Conservation (phyloP, 2,797 vertebrate genomes). For the Argentina silus region DNA sequence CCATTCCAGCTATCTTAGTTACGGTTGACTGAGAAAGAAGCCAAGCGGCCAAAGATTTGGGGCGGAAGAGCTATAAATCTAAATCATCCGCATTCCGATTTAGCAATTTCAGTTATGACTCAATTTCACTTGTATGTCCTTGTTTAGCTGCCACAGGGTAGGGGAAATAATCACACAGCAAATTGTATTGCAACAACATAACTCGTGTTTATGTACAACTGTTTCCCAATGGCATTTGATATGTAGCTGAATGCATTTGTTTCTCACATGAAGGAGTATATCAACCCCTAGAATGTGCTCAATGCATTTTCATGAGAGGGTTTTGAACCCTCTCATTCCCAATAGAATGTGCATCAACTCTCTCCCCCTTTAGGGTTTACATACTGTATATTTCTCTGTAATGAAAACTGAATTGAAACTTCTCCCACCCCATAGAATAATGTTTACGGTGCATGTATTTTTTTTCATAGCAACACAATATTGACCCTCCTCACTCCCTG, state of each 20-base stretch:
- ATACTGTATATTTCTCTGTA: neutral
- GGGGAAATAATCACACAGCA: neutral
- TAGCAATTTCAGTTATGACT: neutral
- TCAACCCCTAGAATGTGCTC: neutral
- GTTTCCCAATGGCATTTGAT: neutral
- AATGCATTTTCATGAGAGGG: neutral
- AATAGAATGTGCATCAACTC: neutral
- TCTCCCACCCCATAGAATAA: neutral
- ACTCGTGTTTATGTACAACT: neutral
- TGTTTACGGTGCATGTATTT: neutral
- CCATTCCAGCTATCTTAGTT: neutral
- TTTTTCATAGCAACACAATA: neutral
- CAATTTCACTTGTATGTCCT: neutral
- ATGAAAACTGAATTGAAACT: neutral
- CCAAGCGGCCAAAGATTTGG: neutral
- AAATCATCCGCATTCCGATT: neutral
- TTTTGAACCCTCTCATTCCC: neutral
- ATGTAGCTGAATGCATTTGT: constrained; percentile 2
- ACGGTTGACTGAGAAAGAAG: neutral
- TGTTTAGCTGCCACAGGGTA: neutral
- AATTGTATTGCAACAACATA: neutral
- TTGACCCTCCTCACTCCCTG: constrained; percentile 20
- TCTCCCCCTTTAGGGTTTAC: neutral
- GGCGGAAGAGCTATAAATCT: neutral
- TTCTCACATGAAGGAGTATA: neutral